phyloP scores from a whole-genome alignment of 2,888 invertebrate species.

The Galeopsomyia nigrocyanea region DNA sequence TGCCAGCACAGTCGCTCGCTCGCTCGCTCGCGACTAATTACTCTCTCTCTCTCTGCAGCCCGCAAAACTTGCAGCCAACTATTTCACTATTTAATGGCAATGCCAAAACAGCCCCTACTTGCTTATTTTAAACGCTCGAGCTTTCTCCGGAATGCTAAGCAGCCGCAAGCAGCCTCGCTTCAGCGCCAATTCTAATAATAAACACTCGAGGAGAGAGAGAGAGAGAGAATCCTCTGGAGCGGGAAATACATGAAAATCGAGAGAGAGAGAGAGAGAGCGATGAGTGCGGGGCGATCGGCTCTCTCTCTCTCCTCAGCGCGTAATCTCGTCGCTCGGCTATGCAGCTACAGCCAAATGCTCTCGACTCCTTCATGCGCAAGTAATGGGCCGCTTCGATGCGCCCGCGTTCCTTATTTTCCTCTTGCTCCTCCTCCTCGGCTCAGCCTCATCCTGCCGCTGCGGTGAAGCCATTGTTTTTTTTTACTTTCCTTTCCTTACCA shows the following conservation, averaged over 20 bases:
- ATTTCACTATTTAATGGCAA: no score
- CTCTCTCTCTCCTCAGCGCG: neutral
- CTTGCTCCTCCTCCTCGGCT: neutral
- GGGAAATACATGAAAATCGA: no score
- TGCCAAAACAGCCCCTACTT: no score
- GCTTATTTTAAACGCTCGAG: no score
- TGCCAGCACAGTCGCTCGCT: neutral
- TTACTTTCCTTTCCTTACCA: neutral
- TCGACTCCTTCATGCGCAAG: conserved; percentile 42
- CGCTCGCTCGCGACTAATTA: neutral
- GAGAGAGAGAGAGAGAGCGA: no score
- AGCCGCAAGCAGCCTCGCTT: no score
- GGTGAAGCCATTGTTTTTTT: conserved; percentile 2
- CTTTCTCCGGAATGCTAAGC: no score
- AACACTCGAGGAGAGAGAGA: no score
- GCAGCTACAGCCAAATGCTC: conserved; percentile 42
- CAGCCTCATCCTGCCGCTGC: no score
- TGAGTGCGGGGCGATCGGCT: no score
- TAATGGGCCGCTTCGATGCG: conserved; percentile 41
- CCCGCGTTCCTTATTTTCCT: neutral
- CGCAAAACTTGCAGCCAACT: neutral
- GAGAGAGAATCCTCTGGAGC: no score
- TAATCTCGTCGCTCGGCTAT: conserved; percentile 24
- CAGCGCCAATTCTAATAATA: no score
- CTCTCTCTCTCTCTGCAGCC: neutral